A percentile compares a stretch with the other conserved stretches of the same genome.
phyloP scores from a whole-genome alignment of 2,797 vertebrate genomes.

The Acestrorhynchus altus region DNA sequence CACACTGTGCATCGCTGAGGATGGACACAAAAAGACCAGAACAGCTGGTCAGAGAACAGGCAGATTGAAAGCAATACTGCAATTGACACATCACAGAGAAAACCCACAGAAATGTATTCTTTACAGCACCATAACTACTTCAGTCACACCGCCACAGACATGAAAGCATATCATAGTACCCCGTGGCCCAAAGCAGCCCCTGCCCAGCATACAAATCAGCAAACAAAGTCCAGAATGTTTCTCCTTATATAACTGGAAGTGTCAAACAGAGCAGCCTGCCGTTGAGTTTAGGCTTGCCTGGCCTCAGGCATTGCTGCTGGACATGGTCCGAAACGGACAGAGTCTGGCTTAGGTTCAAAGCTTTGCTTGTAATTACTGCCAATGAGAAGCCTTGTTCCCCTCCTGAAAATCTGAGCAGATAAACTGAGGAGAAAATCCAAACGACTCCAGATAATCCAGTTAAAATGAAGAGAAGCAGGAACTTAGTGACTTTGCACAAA shows the following conservation, averaged over 20 bases:
- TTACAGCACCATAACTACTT: background rate
- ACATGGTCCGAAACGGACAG: background rate
- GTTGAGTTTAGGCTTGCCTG: background rate
- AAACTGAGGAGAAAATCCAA: background rate
- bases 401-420: background rate
- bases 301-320: constrained; percentile 7
- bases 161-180: background rate
- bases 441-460: background rate
- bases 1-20: constrained; percentile 91
- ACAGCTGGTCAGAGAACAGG: background rate
- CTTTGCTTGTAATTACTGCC: background rate
- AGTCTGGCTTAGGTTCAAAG: background rate
- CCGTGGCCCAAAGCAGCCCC: background rate
- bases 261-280: background rate
- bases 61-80: background rate
- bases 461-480: background rate
- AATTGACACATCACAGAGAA: background rate
- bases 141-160: background rate
- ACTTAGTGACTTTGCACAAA: background rate
- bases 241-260: background rate
- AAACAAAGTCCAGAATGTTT: background rate
- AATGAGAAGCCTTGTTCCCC: background rate
- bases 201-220: background rate
- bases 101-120: background rate
- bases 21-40: background rate